These are phyloP conservation scores for Trogon surrucura DNA, from an alignment of 2,113 vertebrate species.

Conservation along the genomic window DNA sequence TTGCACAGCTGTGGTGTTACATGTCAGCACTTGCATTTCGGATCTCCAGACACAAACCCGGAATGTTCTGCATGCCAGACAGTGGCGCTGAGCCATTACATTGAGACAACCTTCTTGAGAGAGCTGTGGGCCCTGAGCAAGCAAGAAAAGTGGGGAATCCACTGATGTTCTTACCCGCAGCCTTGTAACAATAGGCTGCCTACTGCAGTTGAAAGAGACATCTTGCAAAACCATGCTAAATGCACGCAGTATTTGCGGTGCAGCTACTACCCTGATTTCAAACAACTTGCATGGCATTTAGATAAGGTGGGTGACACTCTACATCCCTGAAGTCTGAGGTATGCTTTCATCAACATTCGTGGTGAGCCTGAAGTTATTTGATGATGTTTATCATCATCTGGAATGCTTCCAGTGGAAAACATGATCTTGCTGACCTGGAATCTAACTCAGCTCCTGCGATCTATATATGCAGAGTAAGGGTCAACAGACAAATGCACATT, in stretches of 20 bases:
- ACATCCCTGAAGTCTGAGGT: background rate
- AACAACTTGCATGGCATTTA: background rate
- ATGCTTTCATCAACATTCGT: background rate
- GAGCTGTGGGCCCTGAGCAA: background rate
- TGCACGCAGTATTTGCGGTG: rapidly evolving
- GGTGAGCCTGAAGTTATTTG: constrained; percentile 1
- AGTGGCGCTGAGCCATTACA: constrained; percentile 44
- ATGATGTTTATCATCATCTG: constrained; percentile 47
- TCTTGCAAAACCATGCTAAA: background rate
- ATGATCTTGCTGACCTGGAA: constrained; percentile 53
- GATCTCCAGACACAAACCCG: constrained; percentile 68
- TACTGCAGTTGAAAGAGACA: background rate
- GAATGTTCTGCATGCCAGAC: constrained; percentile 66
- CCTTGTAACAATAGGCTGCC: background rate
- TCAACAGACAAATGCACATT: background rate
- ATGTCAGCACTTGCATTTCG: constrained; percentile 59
- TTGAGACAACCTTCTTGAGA: constrained; percentile 52
- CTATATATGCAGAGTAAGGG: background rate
- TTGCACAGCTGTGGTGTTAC: constrained; percentile 68
- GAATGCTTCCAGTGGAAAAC: constrained; percentile 48
- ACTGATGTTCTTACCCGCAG: background rate
- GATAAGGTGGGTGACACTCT: background rate
- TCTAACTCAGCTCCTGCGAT: background rate
- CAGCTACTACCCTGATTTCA: background rate
- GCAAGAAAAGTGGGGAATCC: background rate